These are phyloP conservation scores for Thalassoma bifasciatum DNA, from an alignment of 2,113 vertebrate species.

Conservation along the genomic window DNA sequence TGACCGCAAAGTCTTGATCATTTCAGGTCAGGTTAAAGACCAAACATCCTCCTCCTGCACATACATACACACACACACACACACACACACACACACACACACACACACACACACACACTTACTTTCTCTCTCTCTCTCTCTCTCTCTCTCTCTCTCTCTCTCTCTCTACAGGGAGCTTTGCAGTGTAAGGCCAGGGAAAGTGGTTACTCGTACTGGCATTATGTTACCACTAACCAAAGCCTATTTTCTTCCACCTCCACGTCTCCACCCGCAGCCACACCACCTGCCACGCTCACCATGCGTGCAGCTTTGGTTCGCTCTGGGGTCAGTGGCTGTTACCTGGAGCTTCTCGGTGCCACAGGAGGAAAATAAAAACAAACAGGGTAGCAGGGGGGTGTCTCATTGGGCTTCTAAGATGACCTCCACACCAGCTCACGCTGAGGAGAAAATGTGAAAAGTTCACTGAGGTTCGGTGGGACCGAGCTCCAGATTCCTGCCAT, in stretches of 20 bases:
- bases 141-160: too few species aligned
- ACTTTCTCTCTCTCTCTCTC: too few species aligned
- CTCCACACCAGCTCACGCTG: conserved; percentile 69
- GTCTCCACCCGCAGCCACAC: conserved; percentile 72
- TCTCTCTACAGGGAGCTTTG: not conserved
- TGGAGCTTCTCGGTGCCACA: conserved; percentile 67
- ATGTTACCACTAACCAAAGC: conserved; percentile 45
- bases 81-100: too few species aligned
- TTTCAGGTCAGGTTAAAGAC: not conserved
- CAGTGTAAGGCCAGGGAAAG: not conserved
- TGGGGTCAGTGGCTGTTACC: conserved; percentile 71
- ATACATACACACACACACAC: not conserved
- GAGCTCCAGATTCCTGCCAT: conserved; percentile 45
- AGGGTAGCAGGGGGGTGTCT: conserved; percentile 63
- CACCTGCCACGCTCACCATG: conserved; percentile 73
- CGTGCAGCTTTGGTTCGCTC: conserved; percentile 59
- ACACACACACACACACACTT: not conserved
- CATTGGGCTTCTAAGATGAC: conserved; percentile 68
- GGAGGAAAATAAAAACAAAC: conserved; percentile 80
- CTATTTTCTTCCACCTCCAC: conserved; percentile 37
- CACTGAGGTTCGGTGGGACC: conserved; percentile 53
- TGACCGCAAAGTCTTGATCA: not conserved
- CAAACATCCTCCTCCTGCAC: conserved; percentile 11
- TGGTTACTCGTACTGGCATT: too few species aligned
- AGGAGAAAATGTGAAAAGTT: conserved; percentile 82